These are phyloP conservation scores for Hydropotes inermis DNA, from an alignment of 2,113 vertebrate species.

Conservation along the genomic window DNA sequence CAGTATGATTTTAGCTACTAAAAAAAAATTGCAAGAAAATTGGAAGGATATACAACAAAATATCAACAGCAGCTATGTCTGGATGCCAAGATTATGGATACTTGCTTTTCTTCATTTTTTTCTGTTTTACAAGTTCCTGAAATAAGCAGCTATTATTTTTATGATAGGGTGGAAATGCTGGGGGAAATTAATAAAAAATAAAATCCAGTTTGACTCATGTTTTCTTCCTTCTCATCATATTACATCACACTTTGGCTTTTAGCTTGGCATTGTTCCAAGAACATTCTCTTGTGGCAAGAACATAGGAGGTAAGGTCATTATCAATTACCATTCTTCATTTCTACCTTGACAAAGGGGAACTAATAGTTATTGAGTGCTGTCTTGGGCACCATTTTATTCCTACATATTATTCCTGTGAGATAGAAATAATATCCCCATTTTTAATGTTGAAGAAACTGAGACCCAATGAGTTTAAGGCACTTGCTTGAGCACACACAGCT, in stretches of 20 bases:
- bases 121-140: constrained; percentile 38
- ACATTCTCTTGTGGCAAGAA: background rate
- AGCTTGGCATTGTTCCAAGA: background rate
- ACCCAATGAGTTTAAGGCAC: background rate
- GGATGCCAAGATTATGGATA: background rate
- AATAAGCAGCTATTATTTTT: constrained; percentile 22
- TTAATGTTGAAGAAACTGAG: background rate
- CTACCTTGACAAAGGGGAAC: background rate
- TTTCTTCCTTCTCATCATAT: background rate
- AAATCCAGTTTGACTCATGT: background rate
- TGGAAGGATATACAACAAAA: background rate
- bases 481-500: background rate
- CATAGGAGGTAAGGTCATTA: background rate
- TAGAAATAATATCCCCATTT: background rate
- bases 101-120: background rate
- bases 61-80: background rate
- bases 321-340: background rate
- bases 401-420: background rate
- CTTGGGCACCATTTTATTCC: background rate
- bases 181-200: constrained; percentile 7
- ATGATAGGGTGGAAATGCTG: background rate
- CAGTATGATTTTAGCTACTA: background rate
- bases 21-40: background rate
- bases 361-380: background rate
- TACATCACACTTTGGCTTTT: background rate